Percentiles rank a stretch among this genome's conserved stretches.
phyloP scores from a whole-genome alignment of 2,797 vertebrate genomes.

The Halcyon chelicuti region DNA sequence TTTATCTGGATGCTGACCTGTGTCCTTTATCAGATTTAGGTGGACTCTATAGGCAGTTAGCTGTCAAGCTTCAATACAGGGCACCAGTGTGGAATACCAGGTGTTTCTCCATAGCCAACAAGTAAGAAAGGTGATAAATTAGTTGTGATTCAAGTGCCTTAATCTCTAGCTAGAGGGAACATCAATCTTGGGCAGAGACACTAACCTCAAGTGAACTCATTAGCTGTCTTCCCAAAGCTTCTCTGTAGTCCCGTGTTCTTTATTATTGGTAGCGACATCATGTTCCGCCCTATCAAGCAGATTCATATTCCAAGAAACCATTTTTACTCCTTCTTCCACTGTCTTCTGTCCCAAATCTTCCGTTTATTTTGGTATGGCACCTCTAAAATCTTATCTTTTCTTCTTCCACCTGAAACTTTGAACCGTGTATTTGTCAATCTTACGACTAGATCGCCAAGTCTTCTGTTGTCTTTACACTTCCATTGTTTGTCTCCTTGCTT shows the following conservation, averaged over 20 bases:
- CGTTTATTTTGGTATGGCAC: background rate
- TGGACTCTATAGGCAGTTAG: background rate
- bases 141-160: slow-evolving; percentile 49
- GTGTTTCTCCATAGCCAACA: background rate
- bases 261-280: background rate
- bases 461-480: background rate
- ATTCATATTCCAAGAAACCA: background rate
- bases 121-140: slow-evolving; percentile 51
- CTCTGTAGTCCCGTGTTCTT: background rate
- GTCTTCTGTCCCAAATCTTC: background rate
- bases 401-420: background rate
- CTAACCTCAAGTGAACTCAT: slow-evolving; percentile 40
- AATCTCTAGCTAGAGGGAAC: slow-evolving; percentile 28
- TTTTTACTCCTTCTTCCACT: background rate
- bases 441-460: background rate
- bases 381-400: background rate
- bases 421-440: background rate
- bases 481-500: background rate
- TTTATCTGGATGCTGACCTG: slow-evolving; percentile 37
- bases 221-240: background rate
- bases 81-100: background rate
- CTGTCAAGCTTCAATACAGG: background rate
- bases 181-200: slow-evolving; percentile 12
- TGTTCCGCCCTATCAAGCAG: background rate
- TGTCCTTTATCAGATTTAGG: slow-evolving; percentile 13